Percentiles rank a stretch among this genome's conserved stretches.
phyloP scores from a whole-genome alignment of 2,113 vertebrate species.

The Haemorhous mexicanus region DNA sequence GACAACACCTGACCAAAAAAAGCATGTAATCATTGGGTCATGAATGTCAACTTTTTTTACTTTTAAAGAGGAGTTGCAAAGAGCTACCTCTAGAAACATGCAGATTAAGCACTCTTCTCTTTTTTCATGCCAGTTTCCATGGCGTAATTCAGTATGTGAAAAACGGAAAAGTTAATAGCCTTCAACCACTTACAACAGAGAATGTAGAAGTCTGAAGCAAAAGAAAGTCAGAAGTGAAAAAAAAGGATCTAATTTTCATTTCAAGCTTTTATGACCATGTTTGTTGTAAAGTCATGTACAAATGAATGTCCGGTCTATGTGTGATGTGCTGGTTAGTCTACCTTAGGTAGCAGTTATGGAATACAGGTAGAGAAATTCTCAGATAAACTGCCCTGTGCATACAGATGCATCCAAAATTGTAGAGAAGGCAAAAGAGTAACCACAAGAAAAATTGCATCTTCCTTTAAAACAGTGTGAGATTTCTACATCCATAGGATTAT shows the following conservation, averaged over 20 bases:
- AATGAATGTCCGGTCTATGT: neutral
- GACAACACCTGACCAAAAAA: neutral
- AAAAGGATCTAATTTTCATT: neutral
- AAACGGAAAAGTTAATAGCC: neutral
- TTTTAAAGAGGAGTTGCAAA: neutral
- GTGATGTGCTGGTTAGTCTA: neutral
- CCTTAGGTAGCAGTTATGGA: neutral
- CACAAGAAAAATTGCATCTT: neutral
- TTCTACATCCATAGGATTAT: neutral
- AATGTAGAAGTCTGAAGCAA: neutral
- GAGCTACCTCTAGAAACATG: neutral
- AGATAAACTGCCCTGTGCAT: neutral
- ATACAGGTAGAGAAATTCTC: neutral
- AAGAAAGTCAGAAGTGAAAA: neutral
- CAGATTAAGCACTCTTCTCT: neutral
- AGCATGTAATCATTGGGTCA: neutral
- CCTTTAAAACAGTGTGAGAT: neutral
- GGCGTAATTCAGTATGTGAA: neutral
- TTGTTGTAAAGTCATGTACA: neutral
- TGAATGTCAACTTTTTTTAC: neutral
- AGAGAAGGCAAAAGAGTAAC: neutral
- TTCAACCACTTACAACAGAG: neutral
- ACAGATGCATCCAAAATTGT: neutral
- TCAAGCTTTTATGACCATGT: neutral
- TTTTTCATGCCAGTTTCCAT: neutral